These are phyloP conservation scores for Sebastolobus altivelis DNA, from an alignment of 2,797 vertebrate genomes.

Conservation along the genomic window DNA sequence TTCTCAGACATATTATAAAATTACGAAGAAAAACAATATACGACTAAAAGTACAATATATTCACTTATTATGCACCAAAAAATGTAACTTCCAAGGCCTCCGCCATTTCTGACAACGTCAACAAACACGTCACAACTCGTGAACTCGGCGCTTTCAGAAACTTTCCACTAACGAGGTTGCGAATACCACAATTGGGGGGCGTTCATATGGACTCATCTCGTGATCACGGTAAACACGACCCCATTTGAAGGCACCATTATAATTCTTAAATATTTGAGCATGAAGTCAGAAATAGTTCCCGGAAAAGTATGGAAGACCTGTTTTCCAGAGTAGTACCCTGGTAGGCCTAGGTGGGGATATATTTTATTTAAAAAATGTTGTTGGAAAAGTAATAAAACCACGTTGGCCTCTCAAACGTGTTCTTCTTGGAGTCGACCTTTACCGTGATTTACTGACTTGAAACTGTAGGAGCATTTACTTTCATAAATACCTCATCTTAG, in stretches of 20 bases:
- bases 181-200: too few species aligned
- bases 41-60: too few species aligned
- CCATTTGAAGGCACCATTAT: not conserved
- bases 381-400: constrained; percentile 3
- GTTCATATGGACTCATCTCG: too few species aligned
- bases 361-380: constrained; percentile 9
- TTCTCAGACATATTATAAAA: too few species aligned
- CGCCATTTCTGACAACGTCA: too few species aligned
- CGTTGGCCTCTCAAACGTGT: not conserved
- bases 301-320: not conserved
- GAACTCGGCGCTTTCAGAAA: too few species aligned
- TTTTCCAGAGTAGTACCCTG: not conserved
- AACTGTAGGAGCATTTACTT: constrained; percentile 32
- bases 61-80: too few species aligned
- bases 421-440: constrained; percentile 60
- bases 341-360: not conserved
- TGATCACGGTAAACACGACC: too few species aligned
- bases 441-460: constrained; percentile 15
- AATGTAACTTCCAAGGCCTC: too few species aligned
- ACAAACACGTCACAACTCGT: too few species aligned
- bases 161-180: too few species aligned
- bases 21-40: too few species aligned
- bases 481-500: constrained; percentile 36
- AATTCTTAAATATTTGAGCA: constrained; percentile 11
- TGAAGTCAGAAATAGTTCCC: not conserved